Base-by-base conservation (phyloP, 2,113 vertebrate species). In the Solea solea region DNA sequence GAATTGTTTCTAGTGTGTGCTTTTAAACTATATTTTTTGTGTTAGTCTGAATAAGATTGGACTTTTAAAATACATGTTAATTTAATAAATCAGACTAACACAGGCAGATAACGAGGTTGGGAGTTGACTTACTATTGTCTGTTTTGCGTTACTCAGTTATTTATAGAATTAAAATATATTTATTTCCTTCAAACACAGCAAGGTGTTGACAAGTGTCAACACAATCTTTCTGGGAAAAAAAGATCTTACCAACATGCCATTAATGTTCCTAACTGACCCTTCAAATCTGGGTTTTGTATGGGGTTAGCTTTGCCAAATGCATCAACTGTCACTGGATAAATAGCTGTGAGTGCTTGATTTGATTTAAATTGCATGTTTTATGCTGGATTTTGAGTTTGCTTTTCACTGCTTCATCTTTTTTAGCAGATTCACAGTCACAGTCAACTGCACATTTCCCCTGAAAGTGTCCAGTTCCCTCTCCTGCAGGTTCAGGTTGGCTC, bases 81-180 rank as follows among this genome's bases (percentile, higher is more conserved):
- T 34, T 4, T 2, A 34, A 2, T 34, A 34, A 34, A 2, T 34
- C 34, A 34, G 34, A 34, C 34, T 34, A 34, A 34, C 34, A 34
- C 34, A 6, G 3, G 1, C 34, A 34, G 34, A 34, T 6, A 34
- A 6, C 5, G 34, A 34, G 34, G 34, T 6, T 34, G 34, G 34
- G 34, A 34, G 34, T 34, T 34, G 5, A 34, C 3, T 34, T 34
- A 34, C 2, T 34, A 34, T 3, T 34, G 34, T 6, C 3, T 34
- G 34, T 34, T 34, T 34, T 34, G 3, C 5, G 34, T 34, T 2
- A 3, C 34, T 34, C 28, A 34, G 28, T 34, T 5, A 34, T 34
- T 34, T 34, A 5, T 5, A 34, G 28, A 75, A 82, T 89, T 76
- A 72, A 63, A 86, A 90, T 81, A 85, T 73, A 78, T 83, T 80